These are phyloP conservation scores for Sphecodes monilicornis DNA, from an alignment of 2,888 invertebrate genomes.

Conservation along the genomic window DNA sequence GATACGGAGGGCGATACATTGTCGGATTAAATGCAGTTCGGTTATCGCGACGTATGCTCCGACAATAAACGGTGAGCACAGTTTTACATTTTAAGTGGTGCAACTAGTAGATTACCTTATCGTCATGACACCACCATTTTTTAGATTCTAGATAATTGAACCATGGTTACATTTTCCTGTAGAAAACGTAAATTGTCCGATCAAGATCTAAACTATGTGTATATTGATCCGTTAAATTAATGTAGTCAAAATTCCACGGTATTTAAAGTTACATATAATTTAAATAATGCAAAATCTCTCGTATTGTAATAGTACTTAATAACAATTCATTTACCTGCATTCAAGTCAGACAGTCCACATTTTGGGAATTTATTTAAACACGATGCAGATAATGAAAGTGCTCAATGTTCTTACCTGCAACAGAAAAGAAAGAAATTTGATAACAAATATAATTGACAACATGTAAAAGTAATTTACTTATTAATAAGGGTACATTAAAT, in stretches of 20 bases:
- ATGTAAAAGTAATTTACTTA: neutral
- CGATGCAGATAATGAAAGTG: neutral
- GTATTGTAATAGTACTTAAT: neutral
- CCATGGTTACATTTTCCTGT: neutral
- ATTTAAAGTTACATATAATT: neutral
- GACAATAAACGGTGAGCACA: conserved; percentile 26
- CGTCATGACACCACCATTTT: conserved; percentile 11
- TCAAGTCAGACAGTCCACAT: neutral
- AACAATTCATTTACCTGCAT: neutral
- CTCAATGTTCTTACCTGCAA: conserved; percentile 44
- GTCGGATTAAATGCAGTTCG: conserved; percentile 42
- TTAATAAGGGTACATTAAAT: neutral
- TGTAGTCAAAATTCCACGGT: neutral
- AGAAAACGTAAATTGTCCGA: neutral
- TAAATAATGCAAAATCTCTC: neutral
- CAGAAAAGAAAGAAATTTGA: conserved; percentile 9
- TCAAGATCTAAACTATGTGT: neutral
- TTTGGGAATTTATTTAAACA: neutral
- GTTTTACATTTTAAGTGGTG: conserved; percentile 28
- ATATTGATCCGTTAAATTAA: neutral
- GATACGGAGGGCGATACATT: conserved; percentile 8
- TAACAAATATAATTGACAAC: neutral
- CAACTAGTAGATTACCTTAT: conserved; percentile 37
- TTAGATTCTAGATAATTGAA: neutral
- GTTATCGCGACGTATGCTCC: conserved; percentile 28